Evolutionary conservation across 2,888 invertebrate species (phyloP).

Genomic region (Parnassius orleans): DNA sequence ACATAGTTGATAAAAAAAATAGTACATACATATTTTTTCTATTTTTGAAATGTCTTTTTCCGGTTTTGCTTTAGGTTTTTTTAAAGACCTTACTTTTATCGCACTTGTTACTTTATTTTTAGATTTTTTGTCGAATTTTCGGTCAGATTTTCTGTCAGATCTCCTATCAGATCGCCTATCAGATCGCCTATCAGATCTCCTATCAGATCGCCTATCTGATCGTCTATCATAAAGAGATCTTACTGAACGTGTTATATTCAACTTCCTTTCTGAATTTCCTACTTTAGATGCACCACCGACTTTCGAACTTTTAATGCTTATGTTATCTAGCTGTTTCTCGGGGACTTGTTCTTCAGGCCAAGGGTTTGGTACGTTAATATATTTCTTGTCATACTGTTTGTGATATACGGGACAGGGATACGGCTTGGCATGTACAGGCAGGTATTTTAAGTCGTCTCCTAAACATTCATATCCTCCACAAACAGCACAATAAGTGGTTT

Average conservation of each 20-base stretch:
- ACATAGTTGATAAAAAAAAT: not conserved
- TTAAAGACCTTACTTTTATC: conserved; percentile 28
- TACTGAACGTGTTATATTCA: conserved; percentile 33
- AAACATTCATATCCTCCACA: conserved; percentile 71
- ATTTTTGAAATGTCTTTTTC: conserved; percentile 35
- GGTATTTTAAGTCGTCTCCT: conserved; percentile 58
- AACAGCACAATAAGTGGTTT: conserved; percentile 68
- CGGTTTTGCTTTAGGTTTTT: conserved; percentile 28
- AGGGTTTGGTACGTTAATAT: conserved; percentile 53
- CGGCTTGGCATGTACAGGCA: conserved; percentile 59
- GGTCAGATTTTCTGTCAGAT: conserved; percentile 3
- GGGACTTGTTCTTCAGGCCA: conserved; percentile 55
- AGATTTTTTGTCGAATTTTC: conserved; percentile 12
- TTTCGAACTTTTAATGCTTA: conserved; percentile 49
- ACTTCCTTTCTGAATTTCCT: conserved; percentile 13
- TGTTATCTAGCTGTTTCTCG: conserved; percentile 37
- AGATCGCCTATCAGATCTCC: not conserved
- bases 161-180: conserved; percentile 11
- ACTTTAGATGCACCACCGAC: conserved; percentile 35
- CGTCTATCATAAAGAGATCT: conserved; percentile 40
- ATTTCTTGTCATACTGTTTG: conserved; percentile 63
- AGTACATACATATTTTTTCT: conserved; percentile 43
- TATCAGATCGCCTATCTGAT: conserved; percentile 32
- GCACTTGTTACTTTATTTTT: conserved; percentile 9
- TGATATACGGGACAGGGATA: conserved; percentile 73